A percentile compares a stretch with the other conserved stretches of the same genome.
Evolutionary conservation across 2,888 invertebrate species (phyloP).

Genomic region (Liopterus haemorrhoidalis): DNA sequence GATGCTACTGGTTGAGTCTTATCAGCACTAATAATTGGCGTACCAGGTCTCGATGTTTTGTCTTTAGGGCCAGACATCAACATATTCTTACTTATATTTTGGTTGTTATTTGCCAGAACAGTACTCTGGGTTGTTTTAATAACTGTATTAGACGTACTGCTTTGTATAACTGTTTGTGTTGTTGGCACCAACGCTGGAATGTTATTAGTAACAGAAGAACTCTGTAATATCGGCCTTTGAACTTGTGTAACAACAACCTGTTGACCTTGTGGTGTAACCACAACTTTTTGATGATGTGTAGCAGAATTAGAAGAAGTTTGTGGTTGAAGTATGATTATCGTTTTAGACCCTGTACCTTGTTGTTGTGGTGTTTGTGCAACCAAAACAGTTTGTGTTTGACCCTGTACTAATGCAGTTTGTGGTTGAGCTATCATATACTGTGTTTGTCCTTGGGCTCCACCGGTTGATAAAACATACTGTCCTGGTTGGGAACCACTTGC

Average conservation of each 20-base stretch:
- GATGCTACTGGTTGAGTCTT: slow-evolving; percentile 8
- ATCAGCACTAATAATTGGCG: slow-evolving; percentile 11
- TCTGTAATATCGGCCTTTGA: slow-evolving; percentile 50
- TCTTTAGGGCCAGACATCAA: slow-evolving; percentile 10
- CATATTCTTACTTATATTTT: slow-evolving; percentile 11
- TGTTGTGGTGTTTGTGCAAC: slow-evolving; percentile 64
- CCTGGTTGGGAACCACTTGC: slow-evolving; percentile 42
- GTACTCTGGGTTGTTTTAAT: slow-evolving; percentile 36
- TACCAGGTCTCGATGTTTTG: slow-evolving; percentile 12
- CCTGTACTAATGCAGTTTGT: slow-evolving; percentile 54
- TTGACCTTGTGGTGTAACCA: slow-evolving; percentile 62
- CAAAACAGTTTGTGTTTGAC: slow-evolving; percentile 58
- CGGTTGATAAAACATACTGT: slow-evolving; percentile 49
- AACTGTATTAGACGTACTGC: slow-evolving; percentile 30
- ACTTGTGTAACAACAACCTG: slow-evolving; percentile 59
- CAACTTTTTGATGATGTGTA: slow-evolving; percentile 52
- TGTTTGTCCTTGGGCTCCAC: slow-evolving; percentile 53
- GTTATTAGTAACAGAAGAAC: slow-evolving; percentile 46
- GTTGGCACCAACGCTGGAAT: slow-evolving; percentile 45
- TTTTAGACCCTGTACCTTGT: slow-evolving; percentile 59
- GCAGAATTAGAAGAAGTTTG: slow-evolving; percentile 45
- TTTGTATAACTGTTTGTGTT: slow-evolving; percentile 27
- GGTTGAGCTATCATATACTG: slow-evolving; percentile 63
- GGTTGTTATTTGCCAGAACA: slow-evolving; percentile 31
- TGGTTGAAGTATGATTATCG: slow-evolving; percentile 65